These are phyloP conservation scores for Ectemnius cavifrons DNA, from an alignment of 2,888 invertebrate genomes.

Conservation along the genomic window DNA sequence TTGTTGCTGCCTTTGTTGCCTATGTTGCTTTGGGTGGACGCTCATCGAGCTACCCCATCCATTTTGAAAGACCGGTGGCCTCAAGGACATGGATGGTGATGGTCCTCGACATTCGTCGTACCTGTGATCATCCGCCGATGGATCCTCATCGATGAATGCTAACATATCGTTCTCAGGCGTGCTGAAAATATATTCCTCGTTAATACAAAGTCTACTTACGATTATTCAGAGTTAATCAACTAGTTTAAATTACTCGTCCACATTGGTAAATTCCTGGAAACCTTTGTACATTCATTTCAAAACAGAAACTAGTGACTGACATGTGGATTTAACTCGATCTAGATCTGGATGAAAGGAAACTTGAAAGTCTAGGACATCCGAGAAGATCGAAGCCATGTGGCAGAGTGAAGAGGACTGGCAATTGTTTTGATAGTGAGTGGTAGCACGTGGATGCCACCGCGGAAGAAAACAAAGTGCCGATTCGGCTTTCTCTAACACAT, in stretches of 20 bases:
- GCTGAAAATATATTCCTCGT: slow-evolving; percentile 50
- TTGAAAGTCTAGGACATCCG: no score
- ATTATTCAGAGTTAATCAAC: no score
- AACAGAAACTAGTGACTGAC: no score
- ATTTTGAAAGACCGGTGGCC: slow-evolving; percentile 80
- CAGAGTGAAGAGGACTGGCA: no score
- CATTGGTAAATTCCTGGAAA: no score
- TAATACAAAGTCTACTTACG: background rate
- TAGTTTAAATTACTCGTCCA: no score
- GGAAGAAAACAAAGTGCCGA: background rate
- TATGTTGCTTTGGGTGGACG: slow-evolving; percentile 40
- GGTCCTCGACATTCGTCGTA: slow-evolving; percentile 79
- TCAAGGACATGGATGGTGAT: slow-evolving; percentile 65
- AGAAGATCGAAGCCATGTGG: no score
- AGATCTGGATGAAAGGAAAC: no score
- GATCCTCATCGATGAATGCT: slow-evolving; percentile 88
- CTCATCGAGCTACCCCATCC: slow-evolving; percentile 81
- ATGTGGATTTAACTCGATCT: no score
- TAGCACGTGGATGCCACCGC: background rate
- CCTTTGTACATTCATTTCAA: no score
- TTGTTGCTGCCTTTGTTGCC: background rate
- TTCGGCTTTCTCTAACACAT: background rate
- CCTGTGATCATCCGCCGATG: slow-evolving; percentile 79
- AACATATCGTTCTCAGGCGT: slow-evolving; percentile 85
- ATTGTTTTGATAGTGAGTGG: no score